Evolutionary conservation across 2,113 vertebrate species (phyloP).

Genomic region (Pterocles orientalis): DNA sequence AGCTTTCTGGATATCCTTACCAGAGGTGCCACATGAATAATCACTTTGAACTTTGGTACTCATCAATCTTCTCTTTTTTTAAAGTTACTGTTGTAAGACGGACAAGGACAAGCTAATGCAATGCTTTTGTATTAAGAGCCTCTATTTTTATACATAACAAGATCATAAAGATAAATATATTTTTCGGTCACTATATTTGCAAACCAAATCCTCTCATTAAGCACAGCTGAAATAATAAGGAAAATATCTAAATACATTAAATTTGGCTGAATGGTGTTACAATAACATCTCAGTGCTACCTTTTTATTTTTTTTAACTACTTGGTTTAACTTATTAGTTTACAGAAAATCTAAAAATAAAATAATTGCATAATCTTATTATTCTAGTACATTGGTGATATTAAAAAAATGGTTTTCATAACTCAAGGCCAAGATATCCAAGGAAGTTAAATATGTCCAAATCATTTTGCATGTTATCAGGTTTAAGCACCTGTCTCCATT

Average conservation of each 20-base stretch:
- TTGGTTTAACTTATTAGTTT: neutral
- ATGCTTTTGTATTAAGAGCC: neutral
- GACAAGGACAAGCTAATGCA: neutral
- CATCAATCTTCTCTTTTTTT: neutral
- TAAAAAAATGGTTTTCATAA: neutral
- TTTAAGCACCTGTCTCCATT: neutral
- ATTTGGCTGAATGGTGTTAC: neutral
- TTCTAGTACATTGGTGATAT: neutral
- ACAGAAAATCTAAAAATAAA: neutral
- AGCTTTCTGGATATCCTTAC: neutral
- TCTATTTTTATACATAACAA: neutral
- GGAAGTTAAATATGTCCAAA: neutral
- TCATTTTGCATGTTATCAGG: neutral
- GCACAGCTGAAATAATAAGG: neutral
- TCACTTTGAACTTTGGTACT: neutral
- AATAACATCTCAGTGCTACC: neutral
- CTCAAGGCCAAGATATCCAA: neutral
- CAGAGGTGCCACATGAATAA: neutral
- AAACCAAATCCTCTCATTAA: neutral
- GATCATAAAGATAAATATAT: neutral
- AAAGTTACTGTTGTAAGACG: neutral
- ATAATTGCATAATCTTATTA: neutral
- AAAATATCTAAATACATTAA: neutral
- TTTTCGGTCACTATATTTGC: neutral
- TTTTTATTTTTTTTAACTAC: neutral